phyloP scores from a whole-genome alignment of 2,888 invertebrate species.

The Cartodere bifasciata region DNA sequence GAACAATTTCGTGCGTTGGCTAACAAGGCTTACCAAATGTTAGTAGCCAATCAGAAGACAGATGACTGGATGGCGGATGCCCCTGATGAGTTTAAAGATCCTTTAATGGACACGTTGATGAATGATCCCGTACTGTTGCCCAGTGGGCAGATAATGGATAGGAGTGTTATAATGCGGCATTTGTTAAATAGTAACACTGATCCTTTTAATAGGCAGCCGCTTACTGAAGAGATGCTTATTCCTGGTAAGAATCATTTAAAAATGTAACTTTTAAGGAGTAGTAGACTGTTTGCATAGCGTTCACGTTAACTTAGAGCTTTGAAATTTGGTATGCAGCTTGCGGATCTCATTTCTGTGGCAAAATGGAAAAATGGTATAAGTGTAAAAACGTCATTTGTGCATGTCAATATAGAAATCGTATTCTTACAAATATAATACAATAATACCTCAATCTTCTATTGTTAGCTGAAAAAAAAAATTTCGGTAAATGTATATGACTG shows the following conservation, averaged over 20 bases:
- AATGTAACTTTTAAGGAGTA: too few species aligned
- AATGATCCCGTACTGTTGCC: conserved; percentile 88
- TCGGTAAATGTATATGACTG: too few species aligned
- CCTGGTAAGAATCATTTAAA: conserved; percentile 50
- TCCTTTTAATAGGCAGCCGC: conserved; percentile 92
- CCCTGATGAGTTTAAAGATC: conserved; percentile 93
- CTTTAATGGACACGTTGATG: conserved; percentile 96
- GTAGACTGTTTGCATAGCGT: too few species aligned
- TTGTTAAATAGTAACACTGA: conserved; percentile 92
- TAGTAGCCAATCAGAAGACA: conserved; percentile 68
- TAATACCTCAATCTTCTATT: too few species aligned
- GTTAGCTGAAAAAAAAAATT: too few species aligned
- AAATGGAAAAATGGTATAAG: too few species aligned
- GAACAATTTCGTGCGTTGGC: conserved; percentile 72
- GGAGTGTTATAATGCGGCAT: conserved; percentile 85
- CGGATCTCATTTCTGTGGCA: too few species aligned
- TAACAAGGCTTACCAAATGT: conserved; percentile 64
- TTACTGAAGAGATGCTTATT: conserved; percentile 85
- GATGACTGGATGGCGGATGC: conserved; percentile 92
- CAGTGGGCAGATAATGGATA: conserved; percentile 83
- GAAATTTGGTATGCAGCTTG: too few species aligned
- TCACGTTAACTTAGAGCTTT: too few species aligned
- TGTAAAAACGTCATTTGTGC: too few species aligned
- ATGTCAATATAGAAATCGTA: too few species aligned
- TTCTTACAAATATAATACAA: too few species aligned